Percentiles rank a stretch among this genome's conserved stretches.
Evolutionary conservation across 2,888 invertebrate species (phyloP).

Genomic region (Aporophyla lueneburgensis): DNA sequence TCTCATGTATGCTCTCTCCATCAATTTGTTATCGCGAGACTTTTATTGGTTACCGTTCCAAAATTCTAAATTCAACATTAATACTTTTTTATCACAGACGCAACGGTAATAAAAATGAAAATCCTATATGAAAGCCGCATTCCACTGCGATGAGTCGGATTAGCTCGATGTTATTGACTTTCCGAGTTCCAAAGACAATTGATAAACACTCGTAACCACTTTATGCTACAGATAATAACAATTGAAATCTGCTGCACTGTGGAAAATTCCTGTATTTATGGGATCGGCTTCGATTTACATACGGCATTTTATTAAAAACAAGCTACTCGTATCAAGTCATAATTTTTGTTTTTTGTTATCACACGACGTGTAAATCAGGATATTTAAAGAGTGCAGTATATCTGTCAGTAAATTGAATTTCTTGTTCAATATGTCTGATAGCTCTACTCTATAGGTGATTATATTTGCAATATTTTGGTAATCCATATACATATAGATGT

Average conservation of each 20-base stretch:
- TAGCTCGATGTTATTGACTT: slow-evolving; percentile 50
- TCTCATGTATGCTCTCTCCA: background rate
- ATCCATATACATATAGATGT: no score
- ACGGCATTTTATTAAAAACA: slow-evolving; percentile 12
- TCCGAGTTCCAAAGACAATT: slow-evolving; percentile 50
- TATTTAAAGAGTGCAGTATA: background rate
- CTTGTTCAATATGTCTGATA: background rate
- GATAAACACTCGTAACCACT: slow-evolving; percentile 54
- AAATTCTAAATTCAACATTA: slow-evolving; percentile 42
- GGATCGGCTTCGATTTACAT: slow-evolving; percentile 13
- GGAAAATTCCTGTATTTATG: slow-evolving; percentile 56
- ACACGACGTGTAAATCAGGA: background rate
- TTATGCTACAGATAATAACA: slow-evolving; percentile 49
- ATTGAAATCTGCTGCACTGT: slow-evolving; percentile 56
- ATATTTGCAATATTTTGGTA: background rate
- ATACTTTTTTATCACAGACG: slow-evolving; percentile 22
- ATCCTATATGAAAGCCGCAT: slow-evolving; percentile 32
- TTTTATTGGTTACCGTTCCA: slow-evolving; percentile 12
- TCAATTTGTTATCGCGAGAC: background rate
- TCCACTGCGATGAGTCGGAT: slow-evolving; percentile 44
- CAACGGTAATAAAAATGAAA: slow-evolving; percentile 39
- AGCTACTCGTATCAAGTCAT: slow-evolving; percentile 33
- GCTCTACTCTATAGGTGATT: background rate
- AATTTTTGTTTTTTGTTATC: slow-evolving; percentile 17
- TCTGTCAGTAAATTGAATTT: background rate